Base-by-base conservation (phyloP, 2,113 vertebrate species). In the Oriolus oriolus region DNA sequence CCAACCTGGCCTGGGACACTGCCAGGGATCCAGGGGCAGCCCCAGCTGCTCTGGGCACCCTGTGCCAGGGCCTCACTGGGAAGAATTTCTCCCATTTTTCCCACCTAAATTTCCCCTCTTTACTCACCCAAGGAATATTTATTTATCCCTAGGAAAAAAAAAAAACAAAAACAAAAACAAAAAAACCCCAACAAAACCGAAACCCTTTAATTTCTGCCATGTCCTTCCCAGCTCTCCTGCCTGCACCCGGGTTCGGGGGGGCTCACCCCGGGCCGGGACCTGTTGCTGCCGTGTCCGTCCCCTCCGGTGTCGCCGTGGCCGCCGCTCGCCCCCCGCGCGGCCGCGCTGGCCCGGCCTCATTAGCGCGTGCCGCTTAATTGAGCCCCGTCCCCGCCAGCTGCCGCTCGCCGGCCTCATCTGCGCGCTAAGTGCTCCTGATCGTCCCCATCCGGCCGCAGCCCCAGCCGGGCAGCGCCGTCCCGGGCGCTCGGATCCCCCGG, bases 281-380 rank as follows among this genome's bases (percentile, higher is more conserved):
- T 98, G 98, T 98, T 98, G 98, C 0, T 13, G 8, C 37, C 60
- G 59, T 12, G 17, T 6, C 47, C 59, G 17, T 44, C 42, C 42
- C 42, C 42, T 44, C 42, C 42, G 16, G 42, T 44, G 82, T 89
- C 95, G 95, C 78, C 28, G 92, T 87, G 95, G 95, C 16, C 22
- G 26, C 17, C 63, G 16, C 49, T 15, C 63, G n/a, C n/a, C 77
- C 61, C 77, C 77, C 33, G 77, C 53, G 9, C 23, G 17, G 28
- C 42, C 33, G 66, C 20, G 57, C 57, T 17, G 81, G 69, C 82
- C 49, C 41, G 2, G 97, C 94, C 98, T 98, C 98, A 98, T 98
- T 98, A 98, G 96, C 96, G 97, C 94, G 95, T 89, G 96, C 95
- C 88, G 93, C 93, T 98, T 98, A 98, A 98, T 98, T 98, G 98